phyloP scores from a whole-genome alignment of 2,797 vertebrate species.

The Halcyon badia region DNA sequence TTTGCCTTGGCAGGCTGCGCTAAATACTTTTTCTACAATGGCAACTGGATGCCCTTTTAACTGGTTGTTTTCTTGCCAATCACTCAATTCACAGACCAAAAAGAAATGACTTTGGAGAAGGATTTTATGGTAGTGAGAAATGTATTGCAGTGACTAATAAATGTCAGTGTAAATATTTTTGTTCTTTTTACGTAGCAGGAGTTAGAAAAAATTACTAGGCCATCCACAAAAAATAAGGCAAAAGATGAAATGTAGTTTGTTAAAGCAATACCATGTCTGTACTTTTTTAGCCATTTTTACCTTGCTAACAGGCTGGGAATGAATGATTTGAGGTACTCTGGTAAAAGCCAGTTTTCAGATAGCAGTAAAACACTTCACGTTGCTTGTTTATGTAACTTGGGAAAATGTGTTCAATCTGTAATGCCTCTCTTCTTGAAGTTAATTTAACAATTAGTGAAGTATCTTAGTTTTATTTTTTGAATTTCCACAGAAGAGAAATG shows the following conservation, averaged over 20 bases:
- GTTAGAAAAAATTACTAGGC: not conserved
- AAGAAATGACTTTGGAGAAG: not conserved
- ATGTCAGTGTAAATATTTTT: not conserved
- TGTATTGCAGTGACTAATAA: not conserved
- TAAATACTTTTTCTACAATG: not conserved
- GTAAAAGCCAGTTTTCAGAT: not conserved
- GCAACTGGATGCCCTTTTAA: not conserved
- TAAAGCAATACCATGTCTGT: not conserved
- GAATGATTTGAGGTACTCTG: not conserved
- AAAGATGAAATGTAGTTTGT: not conserved
- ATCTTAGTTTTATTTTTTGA: not conserved
- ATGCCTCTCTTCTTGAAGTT: not conserved
- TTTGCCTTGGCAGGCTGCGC: not conserved
- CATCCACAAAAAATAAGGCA: not conserved
- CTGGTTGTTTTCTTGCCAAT: not conserved
- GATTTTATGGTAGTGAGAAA: not conserved
- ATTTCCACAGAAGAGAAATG: not conserved
- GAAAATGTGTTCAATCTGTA: not conserved
- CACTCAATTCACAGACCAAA: not conserved
- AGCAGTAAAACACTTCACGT: not conserved
- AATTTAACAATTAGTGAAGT: not conserved
- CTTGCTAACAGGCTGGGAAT: not conserved
- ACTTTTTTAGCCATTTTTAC: not conserved
- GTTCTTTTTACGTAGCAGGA: not conserved
- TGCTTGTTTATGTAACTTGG: not conserved